A percentile compares a stretch with the other conserved stretches of the same genome.
These are phyloP conservation scores for Aphis craccivora DNA, from an alignment of 1,140 invertebrate species.

Conservation along the genomic window DNA sequence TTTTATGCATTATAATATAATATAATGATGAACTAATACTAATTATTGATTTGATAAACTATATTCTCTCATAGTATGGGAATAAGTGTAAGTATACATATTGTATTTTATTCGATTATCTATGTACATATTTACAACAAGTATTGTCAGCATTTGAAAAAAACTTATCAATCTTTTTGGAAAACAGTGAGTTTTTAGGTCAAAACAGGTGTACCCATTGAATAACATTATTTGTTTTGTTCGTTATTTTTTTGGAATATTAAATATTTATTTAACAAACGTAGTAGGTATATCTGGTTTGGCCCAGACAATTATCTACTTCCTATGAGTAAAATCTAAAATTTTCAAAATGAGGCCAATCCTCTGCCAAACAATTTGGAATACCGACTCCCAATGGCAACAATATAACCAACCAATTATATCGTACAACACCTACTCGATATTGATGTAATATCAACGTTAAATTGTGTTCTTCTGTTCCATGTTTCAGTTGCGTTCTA, in stretches of 20 bases:
- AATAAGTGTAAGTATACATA: neutral
- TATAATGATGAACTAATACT: neutral
- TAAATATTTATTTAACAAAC: neutral
- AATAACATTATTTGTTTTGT: slow-evolving; percentile 6
- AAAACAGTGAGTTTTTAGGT: neutral
- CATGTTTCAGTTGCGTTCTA: neutral
- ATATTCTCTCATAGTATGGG: neutral
- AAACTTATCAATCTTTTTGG: neutral
- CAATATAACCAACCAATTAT: neutral
- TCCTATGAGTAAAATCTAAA: neutral
- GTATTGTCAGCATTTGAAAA: neutral
- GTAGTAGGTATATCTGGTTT: neutral
- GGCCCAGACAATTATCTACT: neutral
- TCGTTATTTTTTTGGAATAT: neutral
- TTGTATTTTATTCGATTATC: neutral
- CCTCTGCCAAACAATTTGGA: neutral
- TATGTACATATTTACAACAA: neutral
- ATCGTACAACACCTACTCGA: neutral
- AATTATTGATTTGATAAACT: neutral
- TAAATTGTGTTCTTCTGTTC: neutral
- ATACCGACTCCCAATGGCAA: neutral
- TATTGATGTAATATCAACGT: neutral
- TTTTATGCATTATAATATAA: neutral
- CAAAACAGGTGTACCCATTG: neutral
- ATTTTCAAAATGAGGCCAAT: neutral